Base-by-base conservation (phyloP, 2,113 vertebrate genomes). In the Geococcyx californianus region DNA sequence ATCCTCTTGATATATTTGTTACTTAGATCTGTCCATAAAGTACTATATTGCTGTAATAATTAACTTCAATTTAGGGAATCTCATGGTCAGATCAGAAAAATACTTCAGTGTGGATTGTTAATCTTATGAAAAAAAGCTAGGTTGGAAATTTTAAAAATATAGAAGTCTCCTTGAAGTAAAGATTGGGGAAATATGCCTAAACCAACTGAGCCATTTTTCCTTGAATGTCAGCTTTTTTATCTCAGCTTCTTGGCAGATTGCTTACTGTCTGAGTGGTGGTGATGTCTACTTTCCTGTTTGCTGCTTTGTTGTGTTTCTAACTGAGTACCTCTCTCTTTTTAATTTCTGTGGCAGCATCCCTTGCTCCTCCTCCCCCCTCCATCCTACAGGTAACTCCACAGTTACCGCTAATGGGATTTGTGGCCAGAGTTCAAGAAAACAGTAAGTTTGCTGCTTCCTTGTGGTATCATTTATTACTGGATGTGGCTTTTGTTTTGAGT, bases 351-450 rank as follows among this genome's bases (percentile, higher is more conserved):
- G 97, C 98, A 98, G 99, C 98, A 97, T 98, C 99, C 79, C 98
- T 98, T 96, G 99, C 99, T 96, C 99, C 99, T 98, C 99, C 99
- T 97, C 99, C 99, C 98, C 99, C 99, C 92, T 99, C 99, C 98
- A 99, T 99, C 94, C 98, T 99, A 98, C 99, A 99, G 98, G 99
- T 99, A 98, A 99, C 99, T 97, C 99, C 99, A 90, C 99, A 99
- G 99, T 99, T 99, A 97, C 99, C 99, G 34, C 98, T 99, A 98
- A 99, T 99, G 99, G 99, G 99, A 98, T 99, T 99, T 98, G 99
- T 99, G 98, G 99, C 99, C 98, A 99, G 99, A 97, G 99, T 99
- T 97, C 99, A 99, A 98, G 99, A 99, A 98, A 99, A 99, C 96
- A 99, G 99, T 99, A 99, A 99, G 99, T 99, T 97, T 97, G 94